Conservation (phyloP, 2,797 vertebrate species). For the Apodemus agrarius region DNA sequence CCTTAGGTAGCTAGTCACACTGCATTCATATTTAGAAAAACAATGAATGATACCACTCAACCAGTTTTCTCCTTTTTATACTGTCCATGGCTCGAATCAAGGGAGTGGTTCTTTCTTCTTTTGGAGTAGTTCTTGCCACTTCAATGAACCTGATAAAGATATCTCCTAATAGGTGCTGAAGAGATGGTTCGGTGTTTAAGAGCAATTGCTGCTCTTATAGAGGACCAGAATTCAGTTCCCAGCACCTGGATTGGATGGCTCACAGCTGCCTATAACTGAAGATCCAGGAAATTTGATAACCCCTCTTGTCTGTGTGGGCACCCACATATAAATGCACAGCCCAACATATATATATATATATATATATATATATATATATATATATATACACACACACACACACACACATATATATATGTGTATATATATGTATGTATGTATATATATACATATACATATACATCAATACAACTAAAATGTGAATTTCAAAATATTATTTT, state of each 20-base stretch:
- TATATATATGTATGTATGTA: rapidly evolving
- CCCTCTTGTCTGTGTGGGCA: not conserved
- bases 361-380: not conserved
- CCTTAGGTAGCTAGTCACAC: not conserved
- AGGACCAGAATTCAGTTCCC: not conserved
- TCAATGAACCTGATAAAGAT: not conserved
- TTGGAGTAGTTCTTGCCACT: not conserved
- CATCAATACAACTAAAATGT: not conserved
- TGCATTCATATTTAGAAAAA: not conserved
- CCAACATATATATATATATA: not conserved
- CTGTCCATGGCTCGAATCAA: too few relatives aligned
- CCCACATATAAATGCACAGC: not conserved
- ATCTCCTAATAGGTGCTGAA: not conserved
- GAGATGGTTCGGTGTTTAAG: not conserved
- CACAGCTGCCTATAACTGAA: not conserved
- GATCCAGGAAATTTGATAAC: not conserved
- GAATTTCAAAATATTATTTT: not conserved
- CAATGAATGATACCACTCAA: too few relatives aligned
- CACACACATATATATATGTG: too few relatives aligned
- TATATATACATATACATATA: not conserved
- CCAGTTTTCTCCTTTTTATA: not conserved
- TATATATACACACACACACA: not conserved
- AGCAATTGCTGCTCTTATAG: not conserved
- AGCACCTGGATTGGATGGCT: not conserved
- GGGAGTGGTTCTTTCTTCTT: not conserved